Conservation (phyloP, 2,888 invertebrate species). For the Blastobasis adustella region DNA sequence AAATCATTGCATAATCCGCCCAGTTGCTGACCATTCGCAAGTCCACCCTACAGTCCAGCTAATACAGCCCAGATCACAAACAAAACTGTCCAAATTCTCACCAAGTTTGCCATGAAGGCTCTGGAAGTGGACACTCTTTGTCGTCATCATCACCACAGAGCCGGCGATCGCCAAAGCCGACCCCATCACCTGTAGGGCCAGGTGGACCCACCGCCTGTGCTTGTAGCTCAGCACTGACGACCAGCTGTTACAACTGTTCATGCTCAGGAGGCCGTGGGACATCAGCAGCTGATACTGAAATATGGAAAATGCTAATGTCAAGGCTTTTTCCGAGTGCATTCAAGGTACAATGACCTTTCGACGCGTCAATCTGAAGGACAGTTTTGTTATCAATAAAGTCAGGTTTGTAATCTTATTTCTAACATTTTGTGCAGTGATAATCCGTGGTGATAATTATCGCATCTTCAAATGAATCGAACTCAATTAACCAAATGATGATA, state of each 20-base stretch:
- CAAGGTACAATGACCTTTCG: too few species aligned
- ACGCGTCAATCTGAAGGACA: too few species aligned
- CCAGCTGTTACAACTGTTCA: conserved; percentile 25
- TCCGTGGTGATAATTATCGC: too few species aligned
- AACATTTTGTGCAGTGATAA: too few species aligned
- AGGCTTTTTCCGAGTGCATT: too few species aligned
- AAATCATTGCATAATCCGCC: too few species aligned
- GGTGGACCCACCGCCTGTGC: conserved; percentile 22
- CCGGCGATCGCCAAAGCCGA: conserved; percentile 25
- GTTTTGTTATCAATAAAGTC: too few species aligned
- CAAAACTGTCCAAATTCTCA: conserved; percentile 9
- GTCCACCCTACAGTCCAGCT: too few species aligned
- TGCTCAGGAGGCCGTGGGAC: conserved; percentile 25
- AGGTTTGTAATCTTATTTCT: too few species aligned
- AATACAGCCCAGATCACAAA: neutral
- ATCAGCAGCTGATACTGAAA: conserved; percentile 34
- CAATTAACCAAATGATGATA: too few species aligned
- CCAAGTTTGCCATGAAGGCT: conserved; percentile 28
- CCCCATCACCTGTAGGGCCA: conserved; percentile 25
- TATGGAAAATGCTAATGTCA: neutral
- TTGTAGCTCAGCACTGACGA: conserved; percentile 13
- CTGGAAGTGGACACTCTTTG: conserved; percentile 23
- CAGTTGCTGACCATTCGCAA: too few species aligned
- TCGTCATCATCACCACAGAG: conserved; percentile 23
- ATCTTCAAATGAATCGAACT: too few species aligned